Percentiles rank a stretch among this genome's conserved stretches.
phyloP scores from a whole-genome alignment of 2,888 invertebrate species.

The Archips crataeganus region DNA sequence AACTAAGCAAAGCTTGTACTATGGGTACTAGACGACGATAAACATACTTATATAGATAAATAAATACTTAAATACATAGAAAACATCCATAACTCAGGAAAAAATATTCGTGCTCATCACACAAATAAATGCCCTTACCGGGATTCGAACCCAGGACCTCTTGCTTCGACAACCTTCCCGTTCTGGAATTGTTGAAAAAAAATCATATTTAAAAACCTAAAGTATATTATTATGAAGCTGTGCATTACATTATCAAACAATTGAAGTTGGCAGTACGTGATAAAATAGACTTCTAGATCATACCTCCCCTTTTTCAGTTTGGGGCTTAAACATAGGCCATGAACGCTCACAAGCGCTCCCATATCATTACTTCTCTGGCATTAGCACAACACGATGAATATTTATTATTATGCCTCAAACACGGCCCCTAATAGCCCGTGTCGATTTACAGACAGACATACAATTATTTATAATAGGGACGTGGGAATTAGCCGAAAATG shows the following conservation, averaged over 20 bases:
- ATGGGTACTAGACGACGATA: no score
- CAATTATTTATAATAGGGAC: constrained; percentile 43
- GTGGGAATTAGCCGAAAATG: constrained; percentile 17
- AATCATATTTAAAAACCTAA: no score
- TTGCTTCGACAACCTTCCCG: no score
- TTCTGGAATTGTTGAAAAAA: no score
- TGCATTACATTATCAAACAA: background rate
- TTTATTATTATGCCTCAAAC: constrained; percentile 61
- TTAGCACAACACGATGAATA: constrained; percentile 69
- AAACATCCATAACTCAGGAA: no score
- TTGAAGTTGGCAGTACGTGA: background rate
- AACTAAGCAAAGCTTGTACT: no score
- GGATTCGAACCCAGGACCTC: no score
- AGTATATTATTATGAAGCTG: no score
- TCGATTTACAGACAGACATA: constrained; percentile 52
- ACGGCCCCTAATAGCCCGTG: constrained; percentile 67
- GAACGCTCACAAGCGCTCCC: constrained; percentile 38
- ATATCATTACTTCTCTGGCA: constrained; percentile 58
- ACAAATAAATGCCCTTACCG: no score
- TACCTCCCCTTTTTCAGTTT: background rate
- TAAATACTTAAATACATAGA: no score
- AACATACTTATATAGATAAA: no score
- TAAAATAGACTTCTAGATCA: background rate
- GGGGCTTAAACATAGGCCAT: background rate
- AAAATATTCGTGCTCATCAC: no score